Evolutionary conservation across 2,888 invertebrate genomes (phyloP).

Genomic region (Coremacera marginata): DNA sequence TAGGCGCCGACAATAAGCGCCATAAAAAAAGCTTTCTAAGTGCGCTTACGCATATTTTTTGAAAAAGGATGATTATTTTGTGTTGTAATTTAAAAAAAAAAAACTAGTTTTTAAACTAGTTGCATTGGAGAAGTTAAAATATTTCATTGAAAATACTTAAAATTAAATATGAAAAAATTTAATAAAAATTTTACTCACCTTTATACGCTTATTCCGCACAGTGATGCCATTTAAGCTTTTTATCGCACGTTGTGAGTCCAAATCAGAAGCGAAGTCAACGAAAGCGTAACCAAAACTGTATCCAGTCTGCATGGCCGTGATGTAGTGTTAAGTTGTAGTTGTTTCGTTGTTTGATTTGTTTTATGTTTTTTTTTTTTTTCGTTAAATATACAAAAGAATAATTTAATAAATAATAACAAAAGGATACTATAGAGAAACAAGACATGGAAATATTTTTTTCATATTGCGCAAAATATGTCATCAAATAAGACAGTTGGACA

Average conservation of each 20-base stretch:
- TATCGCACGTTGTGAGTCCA: slow-evolving; percentile 89
- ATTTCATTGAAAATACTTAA: no score
- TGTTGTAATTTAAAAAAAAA: no score
- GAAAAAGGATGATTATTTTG: no score
- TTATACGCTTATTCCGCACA: slow-evolving; percentile 91
- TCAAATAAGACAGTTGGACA: slow-evolving; percentile 29
- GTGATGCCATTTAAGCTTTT: slow-evolving; percentile 88
- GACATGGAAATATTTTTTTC: slow-evolving; percentile 22
- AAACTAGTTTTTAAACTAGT: no score
- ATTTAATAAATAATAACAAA: slow-evolving; percentile 6
- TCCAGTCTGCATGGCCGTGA: slow-evolving; percentile 78
- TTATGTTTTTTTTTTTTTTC: background rate
- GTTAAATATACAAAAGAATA: slow-evolving; percentile 26
- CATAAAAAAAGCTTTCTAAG: no score
- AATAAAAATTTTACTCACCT: slow-evolving; percentile 71
- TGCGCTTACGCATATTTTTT: no score
- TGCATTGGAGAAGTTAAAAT: no score
- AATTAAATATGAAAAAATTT: background rate
- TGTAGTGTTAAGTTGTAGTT: background rate
- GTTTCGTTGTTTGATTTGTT: background rate
- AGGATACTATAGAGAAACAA: background rate
- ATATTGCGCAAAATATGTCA: slow-evolving; percentile 30
- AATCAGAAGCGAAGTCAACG: slow-evolving; percentile 88
- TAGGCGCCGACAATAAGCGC: no score
- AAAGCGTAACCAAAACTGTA: slow-evolving; percentile 98